phyloP scores from a whole-genome alignment of 1,140 invertebrate species.

The Drosophila prosaltans region DNA sequence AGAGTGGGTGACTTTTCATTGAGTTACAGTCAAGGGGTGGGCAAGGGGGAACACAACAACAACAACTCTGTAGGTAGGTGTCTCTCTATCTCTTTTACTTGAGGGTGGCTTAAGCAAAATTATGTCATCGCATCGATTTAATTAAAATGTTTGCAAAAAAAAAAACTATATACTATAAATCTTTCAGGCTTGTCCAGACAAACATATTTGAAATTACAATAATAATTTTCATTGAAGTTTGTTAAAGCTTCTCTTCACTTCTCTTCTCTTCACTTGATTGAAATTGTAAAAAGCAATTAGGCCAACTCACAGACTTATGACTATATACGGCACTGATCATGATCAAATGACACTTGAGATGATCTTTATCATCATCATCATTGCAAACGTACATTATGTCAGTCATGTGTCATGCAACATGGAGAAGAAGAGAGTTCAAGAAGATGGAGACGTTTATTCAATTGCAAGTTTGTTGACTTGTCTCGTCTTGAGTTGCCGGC shows the following conservation, averaged over 20 bases:
- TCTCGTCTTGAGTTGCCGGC: conserved; percentile 53
- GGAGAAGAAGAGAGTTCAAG: conserved; percentile 2
- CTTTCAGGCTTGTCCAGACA: conserved; percentile 39
- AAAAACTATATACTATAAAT: conserved; percentile 11
- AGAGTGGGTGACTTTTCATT: conserved; percentile 11
- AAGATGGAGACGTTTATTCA: conserved; percentile 6
- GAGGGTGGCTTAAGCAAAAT: conserved; percentile 33
- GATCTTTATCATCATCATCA: conserved; percentile 53
- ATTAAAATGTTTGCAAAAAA: conserved; percentile 63
- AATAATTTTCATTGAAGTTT: conserved; percentile 66
- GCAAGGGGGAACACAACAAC: background rate
- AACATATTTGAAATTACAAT: conserved; percentile 54
- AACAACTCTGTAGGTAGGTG: background rate
- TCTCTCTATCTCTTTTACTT: background rate
- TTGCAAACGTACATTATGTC: conserved; percentile 71
- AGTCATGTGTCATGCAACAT: conserved; percentile 71
- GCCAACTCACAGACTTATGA: conserved; percentile 17
- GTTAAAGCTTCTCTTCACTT: background rate
- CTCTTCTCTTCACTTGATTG: conserved; percentile 23
- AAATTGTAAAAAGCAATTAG: conserved; percentile 45
- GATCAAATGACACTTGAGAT: conserved; percentile 59
- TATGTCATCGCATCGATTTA: conserved; percentile 74
- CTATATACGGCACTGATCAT: conserved; percentile 20
- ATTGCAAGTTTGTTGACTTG: conserved; percentile 53
- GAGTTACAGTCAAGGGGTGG: background rate